A percentile compares a stretch with the other conserved stretches of the same genome.
Conservation (phyloP, 2,797 vertebrate species). For the Microctenopoma steveboyesi region DNA sequence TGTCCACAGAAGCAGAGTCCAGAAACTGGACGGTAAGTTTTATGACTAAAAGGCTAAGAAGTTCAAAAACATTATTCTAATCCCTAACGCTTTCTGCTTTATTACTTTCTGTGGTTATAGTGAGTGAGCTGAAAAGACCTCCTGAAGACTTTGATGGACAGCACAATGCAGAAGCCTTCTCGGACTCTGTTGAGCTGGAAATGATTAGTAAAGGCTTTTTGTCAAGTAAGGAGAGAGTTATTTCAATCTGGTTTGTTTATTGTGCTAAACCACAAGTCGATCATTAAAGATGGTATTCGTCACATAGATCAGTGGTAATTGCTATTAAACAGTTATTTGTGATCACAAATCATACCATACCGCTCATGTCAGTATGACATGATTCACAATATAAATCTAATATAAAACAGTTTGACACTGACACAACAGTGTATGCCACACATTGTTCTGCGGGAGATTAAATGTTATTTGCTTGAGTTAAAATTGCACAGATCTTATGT, state of each 20-base stretch:
- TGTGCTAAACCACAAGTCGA: neutral
- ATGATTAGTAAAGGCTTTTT: slow-evolving; percentile 36
- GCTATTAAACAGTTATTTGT: neutral
- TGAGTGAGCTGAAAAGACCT: slow-evolving; percentile 25
- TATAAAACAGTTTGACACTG: too few relatives aligned
- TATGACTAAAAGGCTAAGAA: neutral
- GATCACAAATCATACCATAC: neutral
- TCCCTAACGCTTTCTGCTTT: neutral
- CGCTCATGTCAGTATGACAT: neutral
- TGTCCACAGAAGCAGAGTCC: slow-evolving; percentile 36
- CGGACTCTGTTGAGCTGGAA: slow-evolving; percentile 36
- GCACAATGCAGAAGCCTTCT: slow-evolving; percentile 24
- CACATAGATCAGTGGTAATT: neutral
- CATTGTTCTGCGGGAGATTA: neutral
- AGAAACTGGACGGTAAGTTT: slow-evolving; percentile 34
- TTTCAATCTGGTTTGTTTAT: neutral
- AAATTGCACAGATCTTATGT: neutral
- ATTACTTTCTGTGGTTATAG: slow-evolving; percentile 12
- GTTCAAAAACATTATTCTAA: neutral
- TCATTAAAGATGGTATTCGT: neutral
- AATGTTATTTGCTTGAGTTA: neutral
- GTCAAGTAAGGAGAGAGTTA: slow-evolving; percentile 1
- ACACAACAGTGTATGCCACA: too few relatives aligned
- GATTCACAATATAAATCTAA: neutral
- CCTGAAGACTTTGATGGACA: slow-evolving; percentile 22